Evolutionary conservation across 2,797 vertebrate species (phyloP).

Genomic region (Botia kubotai): DNA sequence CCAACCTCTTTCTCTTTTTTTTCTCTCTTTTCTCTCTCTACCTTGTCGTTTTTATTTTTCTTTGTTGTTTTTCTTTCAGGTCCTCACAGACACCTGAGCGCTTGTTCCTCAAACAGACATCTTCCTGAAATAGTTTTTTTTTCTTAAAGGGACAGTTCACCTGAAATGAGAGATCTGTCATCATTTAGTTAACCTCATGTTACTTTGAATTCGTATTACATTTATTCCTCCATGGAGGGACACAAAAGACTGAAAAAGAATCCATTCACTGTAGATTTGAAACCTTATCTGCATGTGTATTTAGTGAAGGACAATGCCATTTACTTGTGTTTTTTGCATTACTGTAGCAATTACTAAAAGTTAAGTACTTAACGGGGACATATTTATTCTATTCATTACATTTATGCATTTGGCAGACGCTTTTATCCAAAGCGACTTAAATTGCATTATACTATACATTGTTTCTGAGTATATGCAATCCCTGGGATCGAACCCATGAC

Average conservation of each 20-base stretch:
- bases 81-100: slow-evolving; percentile 7
- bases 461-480: too few relatives aligned
- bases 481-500: too few relatives aligned
- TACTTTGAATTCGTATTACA: background rate
- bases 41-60: background rate
- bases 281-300: too few relatives aligned
- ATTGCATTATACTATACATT: too few relatives aligned
- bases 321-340: too few relatives aligned
- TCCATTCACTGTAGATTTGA: too few relatives aligned
- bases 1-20: slow-evolving; percentile 1
- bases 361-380: background rate
- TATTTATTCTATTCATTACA: too few relatives aligned
- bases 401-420: too few relatives aligned
- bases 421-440: too few relatives aligned
- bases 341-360: background rate
- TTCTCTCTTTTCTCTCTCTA: background rate
- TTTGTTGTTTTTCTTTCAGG: slow-evolving; percentile 10
- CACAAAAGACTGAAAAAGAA: background rate
- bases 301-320: too few relatives aligned
- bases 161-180: background rate
- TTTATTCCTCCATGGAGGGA: background rate
- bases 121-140: background rate
- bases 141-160: slow-evolving; percentile 21
- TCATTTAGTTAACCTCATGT: background rate
- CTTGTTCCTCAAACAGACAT: background rate